These are phyloP conservation scores for Bufo bufo DNA, from an alignment of 2,113 vertebrate genomes.

Conservation along the genomic window DNA sequence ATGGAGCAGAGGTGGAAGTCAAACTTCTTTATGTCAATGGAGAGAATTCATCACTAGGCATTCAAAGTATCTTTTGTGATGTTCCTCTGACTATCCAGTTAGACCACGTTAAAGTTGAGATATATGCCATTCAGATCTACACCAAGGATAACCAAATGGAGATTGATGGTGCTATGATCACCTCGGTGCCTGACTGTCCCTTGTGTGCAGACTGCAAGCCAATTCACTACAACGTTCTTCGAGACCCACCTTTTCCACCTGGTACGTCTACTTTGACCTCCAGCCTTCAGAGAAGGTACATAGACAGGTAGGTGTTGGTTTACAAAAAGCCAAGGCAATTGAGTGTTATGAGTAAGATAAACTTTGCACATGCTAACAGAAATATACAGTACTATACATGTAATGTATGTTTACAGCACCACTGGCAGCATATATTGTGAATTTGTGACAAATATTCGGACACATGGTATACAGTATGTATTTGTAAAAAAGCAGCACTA, in stretches of 20 bases:
- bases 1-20: conserved; percentile 88
- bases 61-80: conserved; percentile 93
- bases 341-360: neutral
- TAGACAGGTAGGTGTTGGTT: conserved; percentile 85
- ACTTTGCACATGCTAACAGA: neutral
- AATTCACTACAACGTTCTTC: conserved; percentile 83
- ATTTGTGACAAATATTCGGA: too few relatives aligned
- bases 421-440: neutral
- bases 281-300: conserved; percentile 81
- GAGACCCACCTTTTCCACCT: conserved; percentile 82
- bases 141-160: conserved; percentile 95
- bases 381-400: neutral
- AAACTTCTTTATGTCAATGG: conserved; percentile 85
- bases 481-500: too few relatives aligned
- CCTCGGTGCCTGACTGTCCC: conserved; percentile 78
- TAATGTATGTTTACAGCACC: neutral
- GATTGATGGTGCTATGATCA: conserved; percentile 91
- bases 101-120: conserved; percentile 76
- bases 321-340: neutral
- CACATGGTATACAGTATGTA: too few relatives aligned
- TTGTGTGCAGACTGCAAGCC: conserved; percentile 82
- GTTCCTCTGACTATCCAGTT: conserved; percentile 89
- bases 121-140: conserved; percentile 92
- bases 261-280: conserved; percentile 74
- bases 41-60: conserved; percentile 88